Percentiles rank a stretch among this genome's conserved stretches.
Evolutionary conservation across 1,140 invertebrate genomes (phyloP).

Genomic region (Caerostris extrusa): DNA sequence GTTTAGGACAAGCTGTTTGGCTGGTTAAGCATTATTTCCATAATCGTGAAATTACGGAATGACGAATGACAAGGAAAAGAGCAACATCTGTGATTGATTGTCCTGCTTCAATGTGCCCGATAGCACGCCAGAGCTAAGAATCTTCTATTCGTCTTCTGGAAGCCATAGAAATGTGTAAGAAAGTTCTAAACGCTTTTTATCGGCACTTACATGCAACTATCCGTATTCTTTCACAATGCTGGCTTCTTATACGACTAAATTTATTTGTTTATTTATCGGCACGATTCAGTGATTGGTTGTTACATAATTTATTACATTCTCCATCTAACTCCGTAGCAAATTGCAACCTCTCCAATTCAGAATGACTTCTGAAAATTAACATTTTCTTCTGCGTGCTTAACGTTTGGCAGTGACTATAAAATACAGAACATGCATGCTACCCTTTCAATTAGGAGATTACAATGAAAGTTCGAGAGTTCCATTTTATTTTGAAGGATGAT

Average conservation of each 20-base stretch:
- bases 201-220: neutral
- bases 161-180: neutral
- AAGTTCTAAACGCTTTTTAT: neutral
- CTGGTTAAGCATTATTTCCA: neutral
- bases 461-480: too few relatives aligned
- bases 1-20: neutral
- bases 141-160: neutral
- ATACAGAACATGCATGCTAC: too few relatives aligned
- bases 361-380: neutral
- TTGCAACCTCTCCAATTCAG: neutral
- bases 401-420: too few relatives aligned
- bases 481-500: too few relatives aligned
- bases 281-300: neutral
- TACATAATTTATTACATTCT: neutral
- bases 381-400: too few relatives aligned
- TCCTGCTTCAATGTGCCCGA: neutral
- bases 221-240: too few relatives aligned
- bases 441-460: too few relatives aligned
- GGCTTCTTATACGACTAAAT: neutral
- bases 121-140: neutral
- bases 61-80: neutral
- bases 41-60: neutral
- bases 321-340: neutral
- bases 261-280: neutral
- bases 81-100: neutral